These are phyloP conservation scores for Tipula helvola DNA, from an alignment of 2,888 invertebrate genomes.

Conservation along the genomic window DNA sequence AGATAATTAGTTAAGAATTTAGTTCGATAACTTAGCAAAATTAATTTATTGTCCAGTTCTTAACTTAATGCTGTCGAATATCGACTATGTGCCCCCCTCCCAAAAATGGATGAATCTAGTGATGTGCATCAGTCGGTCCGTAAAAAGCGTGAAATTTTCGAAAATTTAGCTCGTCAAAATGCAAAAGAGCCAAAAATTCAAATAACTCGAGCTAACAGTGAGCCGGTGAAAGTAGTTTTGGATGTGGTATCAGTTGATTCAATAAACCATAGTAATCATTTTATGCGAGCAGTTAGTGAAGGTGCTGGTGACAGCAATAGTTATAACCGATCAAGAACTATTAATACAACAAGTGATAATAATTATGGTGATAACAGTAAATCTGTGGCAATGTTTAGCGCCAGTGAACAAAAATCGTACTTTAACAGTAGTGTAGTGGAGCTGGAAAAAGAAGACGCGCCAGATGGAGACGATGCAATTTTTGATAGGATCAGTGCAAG, in stretches of 20 bases:
- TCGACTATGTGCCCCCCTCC: neutral
- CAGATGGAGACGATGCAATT: neutral
- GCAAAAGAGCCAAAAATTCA: neutral
- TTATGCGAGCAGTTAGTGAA: neutral
- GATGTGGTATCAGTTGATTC: neutral
- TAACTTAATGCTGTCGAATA: neutral
- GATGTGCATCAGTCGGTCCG: neutral
- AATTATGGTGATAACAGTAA: neutral
- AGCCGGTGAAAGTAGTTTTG: neutral
- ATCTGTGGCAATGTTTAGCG: neutral
- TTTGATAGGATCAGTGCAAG: neutral
- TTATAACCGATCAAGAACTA: neutral
- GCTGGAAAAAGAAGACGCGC: neutral
- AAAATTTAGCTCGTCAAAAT: neutral
- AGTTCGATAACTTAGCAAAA: neutral
- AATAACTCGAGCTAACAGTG: neutral
- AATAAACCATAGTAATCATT: neutral
- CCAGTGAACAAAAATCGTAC: neutral
- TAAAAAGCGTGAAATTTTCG: neutral
- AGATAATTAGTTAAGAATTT: neutral
- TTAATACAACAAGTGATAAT: neutral
- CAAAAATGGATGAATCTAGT: neutral
- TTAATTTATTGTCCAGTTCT: neutral
- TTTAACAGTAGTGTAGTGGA: neutral
- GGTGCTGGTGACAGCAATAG: neutral